These are phyloP conservation scores for Cichlasoma orientale DNA, from an alignment of 2,797 vertebrate genomes.

Conservation along the genomic window DNA sequence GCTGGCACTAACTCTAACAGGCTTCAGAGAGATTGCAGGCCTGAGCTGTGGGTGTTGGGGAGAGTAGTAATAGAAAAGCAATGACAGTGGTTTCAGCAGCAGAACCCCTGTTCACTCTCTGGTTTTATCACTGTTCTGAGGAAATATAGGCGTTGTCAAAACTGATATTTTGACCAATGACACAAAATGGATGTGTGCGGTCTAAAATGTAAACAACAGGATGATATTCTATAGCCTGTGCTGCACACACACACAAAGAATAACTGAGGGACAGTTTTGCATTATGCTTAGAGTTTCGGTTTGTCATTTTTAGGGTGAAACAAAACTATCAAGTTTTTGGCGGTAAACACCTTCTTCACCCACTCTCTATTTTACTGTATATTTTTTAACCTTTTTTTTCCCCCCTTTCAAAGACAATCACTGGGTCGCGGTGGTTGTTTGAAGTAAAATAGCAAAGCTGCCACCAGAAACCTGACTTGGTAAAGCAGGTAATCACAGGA, in stretches of 20 bases:
- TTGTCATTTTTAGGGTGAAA: slow-evolving; percentile 48
- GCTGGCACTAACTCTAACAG: slow-evolving; percentile 86
- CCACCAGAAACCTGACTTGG: slow-evolving; percentile 17
- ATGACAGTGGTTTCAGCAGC: slow-evolving; percentile 83
- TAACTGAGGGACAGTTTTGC: slow-evolving; percentile 42
- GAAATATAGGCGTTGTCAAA: slow-evolving; percentile 82
- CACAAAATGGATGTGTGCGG: slow-evolving; percentile 72
- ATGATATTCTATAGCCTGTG: slow-evolving; percentile 56
- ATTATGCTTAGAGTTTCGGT: slow-evolving; percentile 59
- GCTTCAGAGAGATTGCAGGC: slow-evolving; percentile 84
- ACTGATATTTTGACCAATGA: slow-evolving; percentile 81
- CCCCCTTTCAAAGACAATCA: background rate
- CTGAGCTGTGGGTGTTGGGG: slow-evolving; percentile 77
- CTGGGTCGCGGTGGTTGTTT: background rate
- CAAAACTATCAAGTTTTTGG: slow-evolving; percentile 51
- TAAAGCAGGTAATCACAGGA: slow-evolving; percentile 45
- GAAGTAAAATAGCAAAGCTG: slow-evolving; percentile 2
- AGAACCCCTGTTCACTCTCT: slow-evolving; percentile 75
- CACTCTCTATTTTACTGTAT: slow-evolving; percentile 17
- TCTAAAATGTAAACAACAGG: slow-evolving; percentile 74
- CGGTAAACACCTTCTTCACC: slow-evolving; percentile 31
- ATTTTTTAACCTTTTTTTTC: slow-evolving; percentile 12
- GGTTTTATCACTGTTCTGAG: slow-evolving; percentile 78
- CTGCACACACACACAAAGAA: slow-evolving; percentile 36
- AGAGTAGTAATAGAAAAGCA: slow-evolving; percentile 84